Evolutionary conservation across 2,888 invertebrate genomes (phyloP), one percentile per base, ranked within the genome.

Genomic region (Chaetoderma sp.): DNA sequence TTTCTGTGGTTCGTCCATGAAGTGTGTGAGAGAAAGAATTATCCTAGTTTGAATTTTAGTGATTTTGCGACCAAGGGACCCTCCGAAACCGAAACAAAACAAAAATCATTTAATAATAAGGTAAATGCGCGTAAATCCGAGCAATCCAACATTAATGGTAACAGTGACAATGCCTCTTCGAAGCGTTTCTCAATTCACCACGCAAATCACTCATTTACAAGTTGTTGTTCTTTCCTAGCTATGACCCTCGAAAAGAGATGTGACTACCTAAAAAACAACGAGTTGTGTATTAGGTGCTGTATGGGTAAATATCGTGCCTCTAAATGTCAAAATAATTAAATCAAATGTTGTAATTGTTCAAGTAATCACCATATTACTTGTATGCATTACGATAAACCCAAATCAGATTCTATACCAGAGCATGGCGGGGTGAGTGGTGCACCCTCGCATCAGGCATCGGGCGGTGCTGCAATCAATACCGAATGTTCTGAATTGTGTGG

Each of bases 1-100:
- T 1, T 70, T 74, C 39, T 56, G 0, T 28, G 60, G 10, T 76
- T 73, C 36, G 61, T 74, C 10, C 23, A 44, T 18, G 67, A 68
- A 0, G 32, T 63, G 16, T 61, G 67, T 30, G 59, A 23, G 10
- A 65, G 66, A 1, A 47, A 58, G 32, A 72, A 71, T 28, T 68
- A 73, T 49, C 70, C 68, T 6, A 61, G 64, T 16, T 68, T 74
- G 42, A 50, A 25, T 28, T 60, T 47, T 55, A 47, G 36, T 5
- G 4, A 23, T 10, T 8, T 39, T 2, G 23, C 33, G n/a, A 30
- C 47, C 28, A n/a, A n/a, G n/a, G n/a, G n/a, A n/a, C n/a, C n/a
- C n/a, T n/a, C n/a, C n/a, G n/a, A n/a, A n/a, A n/a, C n/a, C n/a
- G n/a, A n/a, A n/a, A n/a, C n/a, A n/a, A n/a, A n/a, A n/a, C n/a